phyloP scores from a whole-genome alignment of 37 sponge, comb jelly and placozoan species.

The Axinella damicornis region DNA sequence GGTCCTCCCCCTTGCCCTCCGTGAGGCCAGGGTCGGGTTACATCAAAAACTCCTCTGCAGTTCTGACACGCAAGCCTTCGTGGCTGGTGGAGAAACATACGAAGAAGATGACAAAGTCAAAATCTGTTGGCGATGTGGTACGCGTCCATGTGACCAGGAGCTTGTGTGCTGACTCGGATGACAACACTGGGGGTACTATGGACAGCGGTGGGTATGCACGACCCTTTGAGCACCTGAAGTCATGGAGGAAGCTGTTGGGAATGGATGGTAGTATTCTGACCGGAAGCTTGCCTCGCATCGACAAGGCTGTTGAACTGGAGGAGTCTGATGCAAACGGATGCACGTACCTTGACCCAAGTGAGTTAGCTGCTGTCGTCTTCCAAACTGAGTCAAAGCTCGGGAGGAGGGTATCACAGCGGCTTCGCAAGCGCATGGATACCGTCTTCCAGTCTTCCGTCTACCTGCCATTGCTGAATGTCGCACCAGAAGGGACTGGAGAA shows the following conservation, averaged over 20 bases:
- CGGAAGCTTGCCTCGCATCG: slow-evolving; percentile 36
- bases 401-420: neutral
- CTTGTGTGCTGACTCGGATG: slow-evolving; percentile 4
- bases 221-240: slow-evolving; percentile 19
- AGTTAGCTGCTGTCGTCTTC: slow-evolving; percentile 10
- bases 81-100: neutral
- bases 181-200: slow-evolving; percentile 9
- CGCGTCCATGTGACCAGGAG: too few relatives aligned
- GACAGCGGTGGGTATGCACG: slow-evolving; percentile 6
- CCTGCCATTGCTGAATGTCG: neutral
- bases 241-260: slow-evolving; percentile 24
- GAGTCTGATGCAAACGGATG: neutral
- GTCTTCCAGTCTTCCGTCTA: neutral
- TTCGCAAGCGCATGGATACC: slow-evolving; percentile 13
- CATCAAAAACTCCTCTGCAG: slow-evolving; percentile 29
- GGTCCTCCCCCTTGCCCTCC: neutral
- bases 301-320: neutral
- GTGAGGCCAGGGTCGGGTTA: neutral
- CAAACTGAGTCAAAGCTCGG: slow-evolving; percentile 20
- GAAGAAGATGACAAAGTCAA: neutral
- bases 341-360: slow-evolving; percentile 42
- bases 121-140: neutral
- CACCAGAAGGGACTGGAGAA: neutral
- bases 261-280: slow-evolving; percentile 30
- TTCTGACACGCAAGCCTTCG: slow-evolving; percentile 1